Base-by-base conservation (phyloP, 2,113 vertebrate species). In the Serinus canaria region DNA sequence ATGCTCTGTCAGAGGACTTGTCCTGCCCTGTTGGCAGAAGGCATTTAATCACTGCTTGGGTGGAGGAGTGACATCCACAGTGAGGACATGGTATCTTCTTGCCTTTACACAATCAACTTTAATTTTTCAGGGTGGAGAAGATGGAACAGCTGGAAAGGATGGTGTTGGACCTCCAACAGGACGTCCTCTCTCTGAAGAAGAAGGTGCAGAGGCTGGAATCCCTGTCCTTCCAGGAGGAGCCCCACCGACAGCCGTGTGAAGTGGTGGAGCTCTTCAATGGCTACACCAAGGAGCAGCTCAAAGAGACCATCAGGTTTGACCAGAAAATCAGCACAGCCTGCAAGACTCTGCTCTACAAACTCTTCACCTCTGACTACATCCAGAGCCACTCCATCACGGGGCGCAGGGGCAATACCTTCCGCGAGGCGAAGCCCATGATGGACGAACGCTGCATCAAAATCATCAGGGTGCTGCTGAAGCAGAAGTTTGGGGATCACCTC, bases 321-420 rank as follows among this genome's bases (percentile, higher is more conserved):
- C 96, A 97, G 94, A 97, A 97, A 18, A 95, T 97, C 94, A 96
- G 96, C 95, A 97, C 97, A 2, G 97, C 96, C n/a, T 97, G 97
- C 93, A 97, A 97, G 87, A 97, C 96, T 0, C 83, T 96, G 22
- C 97, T 97, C 46, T 95, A 97, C 90, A 97, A 97, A 59, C 96
- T 97, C 87, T 97, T 97, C 96, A 96, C 96, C 0, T 96, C 96
- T 0, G 96, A 97, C 80, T 96, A 97, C 52, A 97, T 97, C 64
- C 96, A 97, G 78, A 97, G 96, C 85, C 97, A 97, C 52, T 97
- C 96, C 89, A 97, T 97, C 83, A 97, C 97, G 0, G 95, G 97
- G 3, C 72, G 96, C 49, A 95, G 95, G 35, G 97, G 97, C 23
- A 96, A 97, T 4, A 96, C 96, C 7, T 97, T 97, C 83, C 91